A percentile compares a stretch with the other conserved stretches of the same genome.
These are phyloP conservation scores for Tethea ocularis DNA, from an alignment of 2,888 invertebrate genomes.

Conservation along the genomic window DNA sequence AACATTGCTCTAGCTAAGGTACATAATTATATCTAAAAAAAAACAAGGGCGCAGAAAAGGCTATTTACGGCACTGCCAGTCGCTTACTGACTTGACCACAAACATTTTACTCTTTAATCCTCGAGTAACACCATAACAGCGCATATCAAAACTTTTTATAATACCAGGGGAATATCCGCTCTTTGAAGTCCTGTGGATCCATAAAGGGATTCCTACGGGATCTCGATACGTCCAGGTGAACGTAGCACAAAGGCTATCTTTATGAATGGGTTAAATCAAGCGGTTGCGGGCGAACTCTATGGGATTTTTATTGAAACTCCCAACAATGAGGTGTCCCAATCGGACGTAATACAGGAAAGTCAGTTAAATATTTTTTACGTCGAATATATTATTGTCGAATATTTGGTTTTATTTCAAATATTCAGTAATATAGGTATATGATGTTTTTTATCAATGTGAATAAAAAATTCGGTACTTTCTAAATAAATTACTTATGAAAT, in stretches of 20 bases:
- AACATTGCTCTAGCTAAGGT: no score
- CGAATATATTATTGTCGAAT: no score
- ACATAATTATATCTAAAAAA: no score
- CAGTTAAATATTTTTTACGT: no score
- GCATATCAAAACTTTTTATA: background rate
- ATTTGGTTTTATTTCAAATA: no score
- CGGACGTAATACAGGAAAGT: background rate
- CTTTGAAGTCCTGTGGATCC: constrained; percentile 1
- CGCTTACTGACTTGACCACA: no score
- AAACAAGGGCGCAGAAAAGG: no score
- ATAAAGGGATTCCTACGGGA: constrained; percentile 20
- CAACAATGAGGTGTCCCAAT: constrained; percentile 1
- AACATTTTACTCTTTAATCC: background rate
- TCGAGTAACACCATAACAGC: background rate
- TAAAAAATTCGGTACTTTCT: no score
- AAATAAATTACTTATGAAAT: no score
- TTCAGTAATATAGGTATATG: no score
- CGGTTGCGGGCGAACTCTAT: constrained; percentile 13
- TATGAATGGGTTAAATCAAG: constrained; percentile 41
- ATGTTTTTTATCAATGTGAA: no score
- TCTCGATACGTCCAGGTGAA: constrained; percentile 20
- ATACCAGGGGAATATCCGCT: background rate
- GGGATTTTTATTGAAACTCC: constrained; percentile 27
- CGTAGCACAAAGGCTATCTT: constrained; percentile 31
- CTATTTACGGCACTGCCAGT: no score